phyloP scores from a whole-genome alignment of 2,888 invertebrate genomes.

The Hyposoter didymator region DNA sequence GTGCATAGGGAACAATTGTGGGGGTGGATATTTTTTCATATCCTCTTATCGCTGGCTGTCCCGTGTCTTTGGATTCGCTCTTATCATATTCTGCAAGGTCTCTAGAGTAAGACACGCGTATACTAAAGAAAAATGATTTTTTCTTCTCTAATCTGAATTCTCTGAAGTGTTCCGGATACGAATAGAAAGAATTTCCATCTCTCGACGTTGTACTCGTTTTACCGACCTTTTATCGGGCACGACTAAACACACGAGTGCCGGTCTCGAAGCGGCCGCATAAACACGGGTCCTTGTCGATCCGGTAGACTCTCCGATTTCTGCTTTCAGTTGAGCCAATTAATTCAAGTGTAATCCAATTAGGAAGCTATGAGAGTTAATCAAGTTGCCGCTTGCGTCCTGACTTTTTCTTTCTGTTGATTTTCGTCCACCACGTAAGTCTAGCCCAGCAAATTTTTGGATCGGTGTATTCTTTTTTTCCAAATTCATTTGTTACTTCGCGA shows the following conservation, averaged over 20 bases:
- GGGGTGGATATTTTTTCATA: neutral
- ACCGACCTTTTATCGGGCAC: slow-evolving; percentile 3
- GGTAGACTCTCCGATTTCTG: slow-evolving; percentile 42
- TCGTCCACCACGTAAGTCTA: neutral
- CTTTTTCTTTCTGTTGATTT: neutral
- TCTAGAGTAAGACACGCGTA: neutral
- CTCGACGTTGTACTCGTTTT: neutral
- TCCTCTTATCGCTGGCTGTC: neutral
- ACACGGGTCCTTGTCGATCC: neutral
- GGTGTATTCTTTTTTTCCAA: neutral
- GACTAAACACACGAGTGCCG: neutral
- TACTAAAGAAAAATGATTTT: neutral
- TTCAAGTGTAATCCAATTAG: slow-evolving; percentile 75
- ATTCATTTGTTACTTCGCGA: neutral
- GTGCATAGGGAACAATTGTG: neutral
- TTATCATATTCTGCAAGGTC: neutral
- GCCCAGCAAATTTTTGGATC: neutral
- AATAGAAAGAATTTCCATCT: neutral
- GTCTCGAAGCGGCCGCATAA: neutral
- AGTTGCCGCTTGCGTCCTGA: neutral
- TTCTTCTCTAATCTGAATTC: neutral
- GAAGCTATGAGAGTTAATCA: slow-evolving; percentile 68
- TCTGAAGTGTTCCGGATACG: neutral
- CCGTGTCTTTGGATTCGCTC: neutral
- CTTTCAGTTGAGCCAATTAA: slow-evolving; percentile 74